Evolutionary conservation across 1,140 invertebrate species (phyloP), one percentile per base, ranked within the genome.

Genomic region (Mesaphorura yosii): DNA sequence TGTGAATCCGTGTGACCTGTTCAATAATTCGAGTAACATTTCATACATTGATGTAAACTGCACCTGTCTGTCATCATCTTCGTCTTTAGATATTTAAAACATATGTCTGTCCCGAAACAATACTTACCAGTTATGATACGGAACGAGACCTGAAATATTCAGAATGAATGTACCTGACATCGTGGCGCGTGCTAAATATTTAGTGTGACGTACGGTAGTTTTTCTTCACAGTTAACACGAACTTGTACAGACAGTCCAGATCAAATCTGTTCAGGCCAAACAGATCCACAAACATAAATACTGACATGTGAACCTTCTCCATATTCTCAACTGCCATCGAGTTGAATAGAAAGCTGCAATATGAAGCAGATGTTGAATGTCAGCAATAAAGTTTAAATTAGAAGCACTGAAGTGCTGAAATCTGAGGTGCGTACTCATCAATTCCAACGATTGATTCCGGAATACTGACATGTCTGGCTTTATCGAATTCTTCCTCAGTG

Each of bases 271-370:
- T 65, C 25, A 76, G 52, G 6, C 74, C 72, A 64, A 85, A 85
- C 2, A 88, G 72, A 63, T 84, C 82, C n/a, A 76, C 75, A 65
- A 89, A 87, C 86, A 89, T 89, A 60, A 74, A 78, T 22, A 89
- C 75, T 0, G 82, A 77, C 53, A 78, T 76, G 25, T 78, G 71
- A 5, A 81, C 54, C 50, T 80, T 88, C 52, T 83, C 72, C 39
- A 78, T 71, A 57, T 83, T 78, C 57, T 78, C 73, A 28, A 86
- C 67, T 17, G 71, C 65, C 67, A 82, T 82, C 0, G 83, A 78
- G 58, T 82, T 82, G 62, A 87, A 83, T 57, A 79, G 76, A 63
- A 82, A 88, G 56, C 79, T 81, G 65, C 44, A 66, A 68, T 55
- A 53, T 37, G 23, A 59, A 37, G 14, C 29, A 23, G 23, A 48